phyloP scores from a whole-genome alignment of 1,140 invertebrate genomes.

The Eumeta japonica region DNA sequence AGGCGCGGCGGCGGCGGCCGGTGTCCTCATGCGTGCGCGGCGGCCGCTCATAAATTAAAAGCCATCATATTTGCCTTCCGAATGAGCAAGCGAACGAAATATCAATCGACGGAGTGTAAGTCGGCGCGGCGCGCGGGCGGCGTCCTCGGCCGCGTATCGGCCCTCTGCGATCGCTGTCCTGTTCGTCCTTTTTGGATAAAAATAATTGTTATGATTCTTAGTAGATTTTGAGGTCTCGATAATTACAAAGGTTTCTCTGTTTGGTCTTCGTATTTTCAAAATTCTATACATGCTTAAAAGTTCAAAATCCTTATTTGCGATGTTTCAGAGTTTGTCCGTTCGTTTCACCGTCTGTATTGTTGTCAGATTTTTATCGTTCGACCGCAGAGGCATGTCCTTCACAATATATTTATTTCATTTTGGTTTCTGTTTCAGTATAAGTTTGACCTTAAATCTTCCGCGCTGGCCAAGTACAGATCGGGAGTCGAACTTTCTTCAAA shows the following conservation, averaged over 20 bases:
- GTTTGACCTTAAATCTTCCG: too few relatives aligned
- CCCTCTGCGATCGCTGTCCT: slow-evolving; percentile 24
- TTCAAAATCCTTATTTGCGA: too few relatives aligned
- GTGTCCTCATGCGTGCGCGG: slow-evolving; percentile 16
- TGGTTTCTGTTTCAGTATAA: too few relatives aligned
- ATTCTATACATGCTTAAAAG: not conserved
- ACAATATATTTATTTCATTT: too few relatives aligned
- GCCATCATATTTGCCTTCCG: slow-evolving; percentile 52
- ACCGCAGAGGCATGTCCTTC: too few relatives aligned
- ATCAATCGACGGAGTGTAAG: slow-evolving; percentile 48
- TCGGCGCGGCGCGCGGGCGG: slow-evolving; percentile 46
- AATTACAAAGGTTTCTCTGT: not conserved
- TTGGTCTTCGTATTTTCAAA: not conserved
- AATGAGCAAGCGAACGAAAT: slow-evolving; percentile 49
- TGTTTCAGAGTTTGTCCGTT: too few relatives aligned
- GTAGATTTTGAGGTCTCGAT: slow-evolving; percentile 24
- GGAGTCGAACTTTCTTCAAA: too few relatives aligned
- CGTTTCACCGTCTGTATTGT: too few relatives aligned
- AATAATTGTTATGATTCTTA: slow-evolving; percentile 25
- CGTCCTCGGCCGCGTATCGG: slow-evolving; percentile 48
- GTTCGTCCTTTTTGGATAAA: slow-evolving; percentile 41
- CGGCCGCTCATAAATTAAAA: slow-evolving; percentile 48
- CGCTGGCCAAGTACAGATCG: too few relatives aligned
- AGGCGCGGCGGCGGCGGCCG: slow-evolving; percentile 24
- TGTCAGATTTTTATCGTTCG: too few relatives aligned